Percentiles rank a stretch among this genome's conserved stretches.
phyloP scores from a whole-genome alignment of 53 echinoderm and acorn worm genomes.

The Echinarachnius parma region DNA sequence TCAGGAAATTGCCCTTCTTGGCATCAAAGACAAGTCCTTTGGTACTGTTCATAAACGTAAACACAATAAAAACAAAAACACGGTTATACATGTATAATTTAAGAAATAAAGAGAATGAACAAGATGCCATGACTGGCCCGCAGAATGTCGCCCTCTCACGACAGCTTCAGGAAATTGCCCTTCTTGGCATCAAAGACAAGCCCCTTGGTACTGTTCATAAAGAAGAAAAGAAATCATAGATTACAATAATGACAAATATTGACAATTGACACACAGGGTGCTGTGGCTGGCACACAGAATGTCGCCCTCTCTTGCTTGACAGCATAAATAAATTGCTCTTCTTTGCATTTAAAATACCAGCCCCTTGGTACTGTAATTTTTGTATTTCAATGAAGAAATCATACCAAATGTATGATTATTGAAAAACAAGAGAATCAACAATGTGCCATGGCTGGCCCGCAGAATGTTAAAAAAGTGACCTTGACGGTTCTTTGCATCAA shows the following conservation, averaged over 20 bases:
- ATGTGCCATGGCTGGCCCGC: too few species aligned
- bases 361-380: too few species aligned
- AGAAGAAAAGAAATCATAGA: not conserved
- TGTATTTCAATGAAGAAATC: too few species aligned
- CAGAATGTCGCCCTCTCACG: slow-evolving; percentile 9
- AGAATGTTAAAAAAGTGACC: too few species aligned
- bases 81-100: not conserved
- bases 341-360: too few species aligned
- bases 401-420: too few species aligned
- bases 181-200: slow-evolving; percentile 10
- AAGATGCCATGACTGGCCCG: slow-evolving; percentile 3
- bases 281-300: too few species aligned
- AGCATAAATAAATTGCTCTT: too few species aligned
- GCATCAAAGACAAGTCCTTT: slow-evolving; percentile 87
- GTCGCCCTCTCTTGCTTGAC: too few species aligned
- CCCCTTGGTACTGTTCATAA: not conserved
- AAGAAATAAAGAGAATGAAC: not conserved
- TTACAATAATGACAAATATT: not conserved
- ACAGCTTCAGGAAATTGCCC: slow-evolving; percentile 14
- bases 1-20: slow-evolving; percentile 73
- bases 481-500: too few species aligned
- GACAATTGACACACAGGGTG: too few species aligned
- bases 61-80: not conserved
- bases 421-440: too few species aligned
- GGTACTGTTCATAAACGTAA: slow-evolving; percentile 39